phyloP scores from a whole-genome alignment of 2,797 vertebrate genomes.

The Periparus ater region DNA sequence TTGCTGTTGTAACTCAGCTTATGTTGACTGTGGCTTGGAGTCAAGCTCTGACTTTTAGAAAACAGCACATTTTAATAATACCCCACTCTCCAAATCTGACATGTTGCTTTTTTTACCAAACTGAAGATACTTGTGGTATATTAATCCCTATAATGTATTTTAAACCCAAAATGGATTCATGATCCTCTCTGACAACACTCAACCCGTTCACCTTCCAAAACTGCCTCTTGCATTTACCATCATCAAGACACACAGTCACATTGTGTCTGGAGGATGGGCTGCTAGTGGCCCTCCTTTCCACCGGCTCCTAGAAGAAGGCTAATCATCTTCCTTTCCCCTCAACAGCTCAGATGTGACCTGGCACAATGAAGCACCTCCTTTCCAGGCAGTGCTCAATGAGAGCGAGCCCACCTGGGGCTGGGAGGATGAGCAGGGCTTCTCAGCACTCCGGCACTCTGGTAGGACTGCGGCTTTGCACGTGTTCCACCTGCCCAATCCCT shows the following conservation, averaged over 20 bases:
- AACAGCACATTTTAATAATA: neutral
- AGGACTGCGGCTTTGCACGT: fast-evolving
- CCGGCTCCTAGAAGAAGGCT: neutral
- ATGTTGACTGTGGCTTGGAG: neutral
- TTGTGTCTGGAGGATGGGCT: neutral
- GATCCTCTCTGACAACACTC: neutral
- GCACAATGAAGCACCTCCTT: conserved; percentile 76
- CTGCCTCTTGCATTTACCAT: neutral
- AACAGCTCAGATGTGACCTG: conserved; percentile 78
- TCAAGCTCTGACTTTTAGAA: neutral
- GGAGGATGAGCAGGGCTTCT: conserved; percentile 92
- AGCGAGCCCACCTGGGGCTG: conserved; percentile 84
- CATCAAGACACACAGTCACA: fast-evolving
- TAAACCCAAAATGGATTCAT: neutral
- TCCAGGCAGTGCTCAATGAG: conserved; percentile 73
- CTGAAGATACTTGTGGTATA: neutral
- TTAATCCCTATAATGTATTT: neutral
- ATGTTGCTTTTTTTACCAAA: neutral
- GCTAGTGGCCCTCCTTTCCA: neutral
- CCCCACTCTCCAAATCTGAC: neutral
- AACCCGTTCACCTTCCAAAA: neutral
- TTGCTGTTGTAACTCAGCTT: neutral
- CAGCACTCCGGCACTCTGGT: conserved; percentile 94
- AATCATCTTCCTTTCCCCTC: neutral
- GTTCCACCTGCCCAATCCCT: neutral